Evolutionary conservation across 2,888 invertebrate species (phyloP).

Genomic region (Drosophila mayaguana): DNA sequence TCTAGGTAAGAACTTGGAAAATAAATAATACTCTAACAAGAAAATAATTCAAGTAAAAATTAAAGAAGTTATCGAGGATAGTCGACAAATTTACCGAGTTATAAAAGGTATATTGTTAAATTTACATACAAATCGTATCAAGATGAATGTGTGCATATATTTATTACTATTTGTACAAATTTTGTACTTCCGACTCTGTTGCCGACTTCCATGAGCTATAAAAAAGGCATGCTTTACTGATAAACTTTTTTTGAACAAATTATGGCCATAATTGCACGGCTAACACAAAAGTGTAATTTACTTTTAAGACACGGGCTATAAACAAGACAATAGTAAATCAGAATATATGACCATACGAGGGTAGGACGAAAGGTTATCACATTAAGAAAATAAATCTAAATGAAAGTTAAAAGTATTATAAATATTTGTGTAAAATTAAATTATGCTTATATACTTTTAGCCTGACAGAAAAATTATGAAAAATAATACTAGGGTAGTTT

Average conservation of each 20-base stretch:
- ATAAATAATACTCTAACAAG: not conserved
- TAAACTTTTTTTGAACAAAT: too few relatives aligned
- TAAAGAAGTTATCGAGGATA: not conserved
- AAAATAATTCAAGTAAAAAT: not conserved
- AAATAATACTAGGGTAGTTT: not conserved
- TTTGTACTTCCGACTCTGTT: too few relatives aligned
- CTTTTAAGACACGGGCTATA: not conserved
- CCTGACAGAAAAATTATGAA: not conserved
- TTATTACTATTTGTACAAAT: too few relatives aligned
- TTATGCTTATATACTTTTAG: not conserved
- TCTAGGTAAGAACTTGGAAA: constrained; percentile 16
- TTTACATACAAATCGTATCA: too few relatives aligned
- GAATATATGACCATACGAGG: constrained; percentile 10
- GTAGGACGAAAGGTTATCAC: not conserved
- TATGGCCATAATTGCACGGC: not conserved
- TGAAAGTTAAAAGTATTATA: not conserved
- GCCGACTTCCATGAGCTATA: too few relatives aligned
- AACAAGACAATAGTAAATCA: constrained; percentile 21
- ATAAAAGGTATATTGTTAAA: too few relatives aligned
- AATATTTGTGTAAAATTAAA: not conserved
- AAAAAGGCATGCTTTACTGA: too few relatives aligned
- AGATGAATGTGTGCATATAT: too few relatives aligned
- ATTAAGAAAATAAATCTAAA: not conserved
- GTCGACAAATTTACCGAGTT: too few relatives aligned
- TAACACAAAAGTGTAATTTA: constrained; percentile 4